A percentile compares a stretch with the other conserved stretches of the same genome.
phyloP scores from a whole-genome alignment of 2,113 vertebrate genomes.

The Gallinago paraguaiae region DNA sequence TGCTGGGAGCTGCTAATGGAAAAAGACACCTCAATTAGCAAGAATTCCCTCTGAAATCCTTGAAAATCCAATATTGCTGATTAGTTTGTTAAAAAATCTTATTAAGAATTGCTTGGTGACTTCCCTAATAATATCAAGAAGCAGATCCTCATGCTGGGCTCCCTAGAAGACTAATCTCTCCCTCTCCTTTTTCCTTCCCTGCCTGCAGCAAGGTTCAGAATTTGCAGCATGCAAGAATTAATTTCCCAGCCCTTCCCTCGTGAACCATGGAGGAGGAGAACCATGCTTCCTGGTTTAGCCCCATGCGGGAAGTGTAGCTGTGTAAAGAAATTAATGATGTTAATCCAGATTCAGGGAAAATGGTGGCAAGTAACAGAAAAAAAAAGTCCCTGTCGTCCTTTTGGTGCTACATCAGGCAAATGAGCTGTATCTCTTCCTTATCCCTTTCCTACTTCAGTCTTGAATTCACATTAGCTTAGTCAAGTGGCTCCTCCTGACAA shows the following conservation, averaged over 20 bases:
- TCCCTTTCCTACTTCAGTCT: neutral
- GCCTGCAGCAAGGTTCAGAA: slow-evolving; percentile 21
- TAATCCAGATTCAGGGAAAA: slow-evolving; percentile 36
- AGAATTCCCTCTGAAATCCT: slow-evolving; percentile 67
- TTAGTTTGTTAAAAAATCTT: slow-evolving; percentile 63
- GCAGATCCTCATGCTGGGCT: slow-evolving; percentile 20
- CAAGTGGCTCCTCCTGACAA: neutral
- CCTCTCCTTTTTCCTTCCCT: neutral
- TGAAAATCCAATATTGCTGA: slow-evolving; percentile 65
- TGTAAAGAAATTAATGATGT: slow-evolving; percentile 22
- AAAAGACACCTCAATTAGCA: slow-evolving; percentile 57
- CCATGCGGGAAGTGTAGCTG: neutral
- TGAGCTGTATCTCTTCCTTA: neutral
- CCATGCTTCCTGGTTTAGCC: neutral
- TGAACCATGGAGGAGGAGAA: neutral
- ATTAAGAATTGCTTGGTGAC: slow-evolving; percentile 48
- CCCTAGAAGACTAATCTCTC: slow-evolving; percentile 1
- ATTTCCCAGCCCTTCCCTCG: slow-evolving; percentile 13
- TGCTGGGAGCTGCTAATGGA: slow-evolving; percentile 55
- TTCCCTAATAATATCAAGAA: slow-evolving; percentile 36
- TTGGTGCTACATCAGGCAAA: neutral
- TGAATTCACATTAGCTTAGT: neutral
- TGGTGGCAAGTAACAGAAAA: neutral
- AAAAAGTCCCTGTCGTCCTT: neutral
- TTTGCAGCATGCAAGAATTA: slow-evolving; percentile 28